Evolutionary conservation across 2,888 invertebrate species (phyloP), one percentile per base, ranked within the genome.

Genomic region (Dinocampus coccinellae): DNA sequence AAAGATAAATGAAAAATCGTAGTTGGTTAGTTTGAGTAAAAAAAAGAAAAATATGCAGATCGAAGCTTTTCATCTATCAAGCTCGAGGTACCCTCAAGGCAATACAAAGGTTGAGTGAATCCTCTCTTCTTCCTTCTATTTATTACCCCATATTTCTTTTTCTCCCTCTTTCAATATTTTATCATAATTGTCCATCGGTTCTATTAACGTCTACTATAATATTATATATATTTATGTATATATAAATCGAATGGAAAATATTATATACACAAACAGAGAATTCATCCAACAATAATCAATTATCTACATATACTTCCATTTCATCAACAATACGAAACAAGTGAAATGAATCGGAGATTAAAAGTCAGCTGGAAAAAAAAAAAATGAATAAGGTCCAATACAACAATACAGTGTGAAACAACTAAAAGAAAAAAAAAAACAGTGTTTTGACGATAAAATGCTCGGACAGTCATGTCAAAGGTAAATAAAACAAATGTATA

Each of bases 61-160:
- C 1, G 34, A 34, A 58, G 58, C 34, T 34, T 58, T 58, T 58
- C 58, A 58, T 58, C 33, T n/a, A 33, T 58, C 58, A 58, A 29
- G 33, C 58, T 6, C 16, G 33, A 20, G 16, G 7, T 47, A 47
- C 34, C 58, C 58, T 58, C 34, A n/a, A 34, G 34, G 58, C 20
- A 29, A 34, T 13, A 39, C 26, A 24, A 13, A 42, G 39, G 22
- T 36, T 42, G 39, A 11, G 42, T 42, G 20, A 62, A n/a, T 47
- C 47, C 16, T 4, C 47, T 24, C 26, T 11, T 42, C 36, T 22
- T 2, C 4, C 13, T 13, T 26, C 11, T 24, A 55, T 55, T 26
- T 24, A 55, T 55, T 55, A 9, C 29, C 24, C 55, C 13, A 13
- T 29, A 6, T 53, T 55, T n/a, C 26, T 55, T 29, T 26, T 26